phyloP scores from a whole-genome alignment of 2,888 invertebrate genomes.

The Himalopsyche tibetana region DNA sequence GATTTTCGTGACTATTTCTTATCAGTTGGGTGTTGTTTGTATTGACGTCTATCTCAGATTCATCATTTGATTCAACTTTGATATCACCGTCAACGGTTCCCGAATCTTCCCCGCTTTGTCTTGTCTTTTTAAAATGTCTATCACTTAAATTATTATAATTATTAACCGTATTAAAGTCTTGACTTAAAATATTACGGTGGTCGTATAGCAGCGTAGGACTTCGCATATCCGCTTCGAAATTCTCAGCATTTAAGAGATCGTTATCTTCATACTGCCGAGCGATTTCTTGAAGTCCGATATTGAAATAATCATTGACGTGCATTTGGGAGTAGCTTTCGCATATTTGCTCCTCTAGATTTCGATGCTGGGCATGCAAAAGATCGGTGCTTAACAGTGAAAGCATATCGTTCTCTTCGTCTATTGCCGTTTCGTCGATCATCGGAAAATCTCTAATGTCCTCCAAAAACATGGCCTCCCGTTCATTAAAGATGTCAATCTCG shows the following conservation, averaged over 20 bases:
- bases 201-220: not conserved
- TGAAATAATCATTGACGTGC: conserved; percentile 22
- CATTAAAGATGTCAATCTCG: not conserved
- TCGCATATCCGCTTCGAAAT: not conserved
- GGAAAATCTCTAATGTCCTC: not conserved
- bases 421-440: conserved; percentile 11
- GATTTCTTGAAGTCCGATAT: not conserved
- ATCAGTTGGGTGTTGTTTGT: not conserved
- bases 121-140: not conserved
- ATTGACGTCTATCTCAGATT: not conserved
- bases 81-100: not conserved
- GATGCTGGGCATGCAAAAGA: not conserved
- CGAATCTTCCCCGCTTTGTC: not conserved
- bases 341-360: not conserved
- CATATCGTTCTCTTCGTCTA: conserved; percentile 17
- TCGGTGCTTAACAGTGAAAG: not conserved
- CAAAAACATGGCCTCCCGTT: conserved; percentile 16
- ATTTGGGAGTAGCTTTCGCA: conserved; percentile 11
- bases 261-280: conserved; percentile 14
- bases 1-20: not conserved
- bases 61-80: not conserved
- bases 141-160: not conserved
- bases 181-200: not conserved
- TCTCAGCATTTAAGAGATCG: not conserved
- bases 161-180: not conserved